Conservation (phyloP, 2,113 vertebrate species). For the Austrofundulus limnaeus region DNA sequence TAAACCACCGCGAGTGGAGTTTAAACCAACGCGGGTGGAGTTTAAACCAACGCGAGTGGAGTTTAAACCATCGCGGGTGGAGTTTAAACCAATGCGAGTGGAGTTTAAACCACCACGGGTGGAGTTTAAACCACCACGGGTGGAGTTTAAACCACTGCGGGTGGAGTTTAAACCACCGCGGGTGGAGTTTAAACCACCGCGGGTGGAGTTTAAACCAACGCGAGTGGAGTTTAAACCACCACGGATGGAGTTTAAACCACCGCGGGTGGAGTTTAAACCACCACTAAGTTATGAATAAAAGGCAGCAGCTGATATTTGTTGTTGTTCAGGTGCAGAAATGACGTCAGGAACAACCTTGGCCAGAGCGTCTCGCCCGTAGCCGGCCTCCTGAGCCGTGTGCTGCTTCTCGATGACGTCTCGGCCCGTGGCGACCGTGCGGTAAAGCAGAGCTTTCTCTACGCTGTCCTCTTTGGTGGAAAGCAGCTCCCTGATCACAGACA, state of each 20-base stretch:
- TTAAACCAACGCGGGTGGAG: no score
- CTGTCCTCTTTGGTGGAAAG: constrained; percentile 87
- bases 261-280: constrained; percentile 5
- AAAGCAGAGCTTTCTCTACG: constrained; percentile 93
- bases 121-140: no score
- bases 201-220: no score
- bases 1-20: no score
- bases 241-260: constrained; percentile 50
- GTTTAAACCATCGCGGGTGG: no score
- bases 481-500: constrained; percentile 84
- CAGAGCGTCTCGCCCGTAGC: constrained; percentile 92
- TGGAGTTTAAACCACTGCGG: no score
- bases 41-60: no score
- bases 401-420: constrained; percentile 96
- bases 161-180: no score
- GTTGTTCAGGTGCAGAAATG: not conserved
- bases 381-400: constrained; percentile 91
- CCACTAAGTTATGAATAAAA: not conserved
- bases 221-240: no score
- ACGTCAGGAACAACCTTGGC: constrained; percentile 83
- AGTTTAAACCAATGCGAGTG: no score
- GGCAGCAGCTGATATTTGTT: not conserved
- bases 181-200: no score
- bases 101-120: no score
- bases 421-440: constrained; percentile 92